Conservation (phyloP, 2,797 vertebrate genomes). For the Gobio occitaniae region DNA sequence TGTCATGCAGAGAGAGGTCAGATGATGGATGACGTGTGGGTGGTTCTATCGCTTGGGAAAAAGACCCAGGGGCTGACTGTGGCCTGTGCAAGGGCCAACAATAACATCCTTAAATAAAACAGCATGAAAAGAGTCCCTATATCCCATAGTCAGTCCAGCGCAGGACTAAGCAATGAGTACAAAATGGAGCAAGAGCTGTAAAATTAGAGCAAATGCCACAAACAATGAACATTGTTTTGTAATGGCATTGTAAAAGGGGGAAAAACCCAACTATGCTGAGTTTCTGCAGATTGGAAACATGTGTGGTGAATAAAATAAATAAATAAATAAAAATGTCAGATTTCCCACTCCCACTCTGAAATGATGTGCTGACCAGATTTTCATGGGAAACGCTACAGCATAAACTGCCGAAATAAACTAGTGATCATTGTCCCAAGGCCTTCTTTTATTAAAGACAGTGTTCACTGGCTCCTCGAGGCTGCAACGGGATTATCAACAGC, state of each 20-base stretch:
- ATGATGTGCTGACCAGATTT: slow-evolving; percentile 81
- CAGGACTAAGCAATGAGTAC: slow-evolving; percentile 79
- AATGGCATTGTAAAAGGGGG: slow-evolving; percentile 72
- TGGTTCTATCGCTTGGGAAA: slow-evolving; percentile 90
- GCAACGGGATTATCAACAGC: background rate
- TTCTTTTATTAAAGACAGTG: slow-evolving; percentile 51
- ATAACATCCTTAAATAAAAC: slow-evolving; percentile 97
- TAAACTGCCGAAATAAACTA: slow-evolving; percentile 65
- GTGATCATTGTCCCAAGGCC: slow-evolving; percentile 64
- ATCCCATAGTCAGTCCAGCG: slow-evolving; percentile 63
- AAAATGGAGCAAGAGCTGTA: slow-evolving; percentile 85
- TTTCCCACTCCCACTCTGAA: slow-evolving; percentile 78
- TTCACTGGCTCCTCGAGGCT: slow-evolving; percentile 10
- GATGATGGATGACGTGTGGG: slow-evolving; percentile 67
- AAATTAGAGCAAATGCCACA: slow-evolving; percentile 85
- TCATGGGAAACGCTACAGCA: slow-evolving; percentile 84
- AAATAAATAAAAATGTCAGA: slow-evolving; percentile 81
- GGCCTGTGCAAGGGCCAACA: slow-evolving; percentile 89
- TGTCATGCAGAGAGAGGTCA: slow-evolving; percentile 62
- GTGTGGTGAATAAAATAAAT: slow-evolving; percentile 73
- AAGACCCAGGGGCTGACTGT: slow-evolving; percentile 92
- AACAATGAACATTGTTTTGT: slow-evolving; percentile 76
- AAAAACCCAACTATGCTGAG: slow-evolving; percentile 67
- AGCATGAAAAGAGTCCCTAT: slow-evolving; percentile 69
- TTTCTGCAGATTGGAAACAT: slow-evolving; percentile 78